A percentile compares a stretch with the other conserved stretches of the same genome.
phyloP scores from a whole-genome alignment of 2,113 vertebrate genomes.

The Dolichotis patagonum region DNA sequence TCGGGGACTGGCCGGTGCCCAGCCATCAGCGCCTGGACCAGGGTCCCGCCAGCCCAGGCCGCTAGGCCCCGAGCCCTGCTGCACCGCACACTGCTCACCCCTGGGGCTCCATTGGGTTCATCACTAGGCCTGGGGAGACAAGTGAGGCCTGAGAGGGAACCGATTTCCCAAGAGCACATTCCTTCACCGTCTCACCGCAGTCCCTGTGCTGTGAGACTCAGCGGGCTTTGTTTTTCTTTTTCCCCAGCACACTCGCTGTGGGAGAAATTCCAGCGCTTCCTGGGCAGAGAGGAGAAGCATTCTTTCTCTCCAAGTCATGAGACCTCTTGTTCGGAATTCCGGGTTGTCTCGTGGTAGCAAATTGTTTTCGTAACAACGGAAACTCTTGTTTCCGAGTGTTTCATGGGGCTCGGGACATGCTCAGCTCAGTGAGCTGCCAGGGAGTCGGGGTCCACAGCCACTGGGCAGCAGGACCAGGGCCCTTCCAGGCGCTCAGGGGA shows the following conservation, averaged over 20 bases:
- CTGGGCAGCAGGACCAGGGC: conserved; percentile 9
- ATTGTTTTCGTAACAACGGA: conserved; percentile 58
- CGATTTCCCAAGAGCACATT: background rate
- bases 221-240: background rate
- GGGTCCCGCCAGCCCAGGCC: background rate
- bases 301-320: conserved; percentile 63
- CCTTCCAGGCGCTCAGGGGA: background rate
- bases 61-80: background rate
- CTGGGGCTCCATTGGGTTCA: background rate
- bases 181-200: background rate
- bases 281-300: conserved; percentile 35
- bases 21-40: background rate
- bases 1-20: accelerated
- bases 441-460: conserved; percentile 48
- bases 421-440: conserved; percentile 57
- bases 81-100: accelerated
- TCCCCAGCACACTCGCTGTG: conserved; percentile 33
- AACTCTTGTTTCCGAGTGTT: conserved; percentile 63
- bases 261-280: conserved; percentile 62
- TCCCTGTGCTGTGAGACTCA: background rate
- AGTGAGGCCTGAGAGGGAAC: background rate
- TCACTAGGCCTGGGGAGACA: background rate
- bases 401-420: conserved; percentile 1
- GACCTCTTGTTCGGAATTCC: conserved; percentile 45
- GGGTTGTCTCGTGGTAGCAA: conserved; percentile 52